Conservation (phyloP, 2,888 invertebrate genomes). For the Melanotus villosus region DNA sequence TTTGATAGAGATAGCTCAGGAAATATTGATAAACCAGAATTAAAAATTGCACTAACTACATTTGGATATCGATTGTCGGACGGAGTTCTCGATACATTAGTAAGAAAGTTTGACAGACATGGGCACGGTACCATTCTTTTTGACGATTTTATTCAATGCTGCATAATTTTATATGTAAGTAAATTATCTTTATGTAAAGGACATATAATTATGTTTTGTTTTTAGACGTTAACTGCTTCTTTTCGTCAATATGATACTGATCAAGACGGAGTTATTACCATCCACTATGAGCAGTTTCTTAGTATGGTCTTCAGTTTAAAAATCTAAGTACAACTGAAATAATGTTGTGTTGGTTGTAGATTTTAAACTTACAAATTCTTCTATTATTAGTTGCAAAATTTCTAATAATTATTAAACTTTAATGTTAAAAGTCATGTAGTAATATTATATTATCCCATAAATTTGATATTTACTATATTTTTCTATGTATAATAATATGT, state of each 20-base stretch:
- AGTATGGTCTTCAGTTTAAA: slow-evolving; percentile 90
- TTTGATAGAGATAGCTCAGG: slow-evolving; percentile 95
- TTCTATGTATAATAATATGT: too few species aligned
- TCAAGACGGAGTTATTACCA: slow-evolving; percentile 93
- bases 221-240: slow-evolving; percentile 87
- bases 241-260: slow-evolving; percentile 93
- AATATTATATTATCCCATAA: too few species aligned
- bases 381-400: too few species aligned
- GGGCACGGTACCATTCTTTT: slow-evolving; percentile 94
- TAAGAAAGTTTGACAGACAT: slow-evolving; percentile 94
- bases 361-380: too few species aligned
- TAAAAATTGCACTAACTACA: slow-evolving; percentile 91
- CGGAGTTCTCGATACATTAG: slow-evolving; percentile 82
- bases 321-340: slow-evolving; percentile 73
- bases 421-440: too few species aligned
- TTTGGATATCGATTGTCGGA: slow-evolving; percentile 94
- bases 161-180: slow-evolving; percentile 93
- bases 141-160: slow-evolving; percentile 98
- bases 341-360: too few species aligned
- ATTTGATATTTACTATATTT: too few species aligned
- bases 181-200: slow-evolving; percentile 27
- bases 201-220: background rate
- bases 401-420: too few species aligned
- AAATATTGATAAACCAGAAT: slow-evolving; percentile 91
- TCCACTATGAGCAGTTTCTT: slow-evolving; percentile 96